Evolutionary conservation across 2,113 vertebrate species (phyloP).

Genomic region (Trematomus loennbergii): DNA sequence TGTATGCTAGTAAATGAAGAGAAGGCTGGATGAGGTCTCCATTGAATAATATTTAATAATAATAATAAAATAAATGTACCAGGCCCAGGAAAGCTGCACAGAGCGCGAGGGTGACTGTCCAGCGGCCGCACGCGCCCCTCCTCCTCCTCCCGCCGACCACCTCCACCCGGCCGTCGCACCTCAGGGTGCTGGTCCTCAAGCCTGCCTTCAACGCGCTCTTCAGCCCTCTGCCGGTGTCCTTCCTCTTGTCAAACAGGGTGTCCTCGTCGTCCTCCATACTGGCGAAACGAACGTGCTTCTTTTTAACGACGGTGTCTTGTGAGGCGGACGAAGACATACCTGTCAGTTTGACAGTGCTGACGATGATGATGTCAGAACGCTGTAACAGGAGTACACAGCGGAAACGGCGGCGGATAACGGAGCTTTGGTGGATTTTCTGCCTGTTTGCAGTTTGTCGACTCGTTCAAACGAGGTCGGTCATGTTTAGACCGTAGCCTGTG

Average conservation of each 20-base stretch:
- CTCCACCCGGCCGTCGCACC: conserved; percentile 51
- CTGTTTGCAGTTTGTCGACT: background rate
- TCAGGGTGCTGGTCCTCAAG: background rate
- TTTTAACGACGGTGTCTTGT: conserved; percentile 70
- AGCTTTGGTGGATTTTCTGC: background rate
- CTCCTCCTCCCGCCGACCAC: conserved; percentile 49
- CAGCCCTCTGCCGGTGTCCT: conserved; percentile 41
- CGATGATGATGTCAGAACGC: background rate
- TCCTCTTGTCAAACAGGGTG: conserved; percentile 81
- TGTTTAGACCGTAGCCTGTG: background rate
- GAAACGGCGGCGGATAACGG: background rate
- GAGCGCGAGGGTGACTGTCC: conserved; percentile 82
- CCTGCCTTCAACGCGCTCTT: conserved; percentile 72
- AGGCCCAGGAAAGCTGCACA: conserved; percentile 91
- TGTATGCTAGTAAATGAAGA: background rate
- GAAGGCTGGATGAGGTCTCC: background rate
- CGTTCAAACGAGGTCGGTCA: background rate
- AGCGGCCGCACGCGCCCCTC: conserved; percentile 59
- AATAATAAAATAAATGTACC: conserved; percentile 76
- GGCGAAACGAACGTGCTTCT: conserved; percentile 88
- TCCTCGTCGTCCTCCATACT: conserved; percentile 77
- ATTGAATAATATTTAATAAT: no score
- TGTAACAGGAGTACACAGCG: background rate
- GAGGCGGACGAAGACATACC: conserved; percentile 61
- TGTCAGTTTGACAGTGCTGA: background rate